Base-by-base conservation (phyloP, 2,888 invertebrate genomes). In the Scaptomyza cyrtandrae region DNA sequence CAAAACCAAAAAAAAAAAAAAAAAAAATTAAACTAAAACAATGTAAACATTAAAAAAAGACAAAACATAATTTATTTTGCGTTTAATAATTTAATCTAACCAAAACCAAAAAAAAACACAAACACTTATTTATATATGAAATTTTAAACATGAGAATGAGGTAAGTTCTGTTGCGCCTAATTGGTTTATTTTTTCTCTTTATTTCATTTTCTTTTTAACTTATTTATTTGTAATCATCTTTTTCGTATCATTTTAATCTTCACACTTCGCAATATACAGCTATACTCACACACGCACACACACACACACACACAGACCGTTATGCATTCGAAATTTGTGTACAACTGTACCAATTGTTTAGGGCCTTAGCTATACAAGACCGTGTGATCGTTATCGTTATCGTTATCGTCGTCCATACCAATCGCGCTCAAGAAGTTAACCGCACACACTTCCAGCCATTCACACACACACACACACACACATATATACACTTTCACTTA, bases 101-200 rank as follows among this genome's bases (percentile, higher is more conserved):
- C 19, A 19, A 19, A 19, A 70, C 56, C 74, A 73, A 33, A 19
- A 67, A 46, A 16, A 9, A 41, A n/a, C n/a, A n/a, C n/a, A n/a
- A 37, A 24, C 6, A 5, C 37, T 58, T 73, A 75, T 74, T 69
- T 74, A 75, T 71, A 58, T 72, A 35, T 52, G 50, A 64, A 72
- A 88, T 71, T 83, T 83, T 49, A 75, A 83, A 78, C 79, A 27
- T 65, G 85, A 81, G 78, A 77, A 81, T 85, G 89, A 91, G 91
- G 91, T 91, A 91, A 91, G 90, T 91, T 90, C 86, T 79, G 83
- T 89, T 90, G 86, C 79, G 81, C 84, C 81, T 87, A 88, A 89
- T 88, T 88, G 90, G 84, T 83, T 86, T 71, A 78, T 75, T 83
- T 75, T 83, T 82, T 71, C 71, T 65, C 65, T 66, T 65, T 48